A percentile compares a stretch with the other conserved stretches of the same genome.
These are phyloP conservation scores for Acromyrmex charruanus DNA, from an alignment of 1,140 invertebrate genomes.

Conservation along the genomic window DNA sequence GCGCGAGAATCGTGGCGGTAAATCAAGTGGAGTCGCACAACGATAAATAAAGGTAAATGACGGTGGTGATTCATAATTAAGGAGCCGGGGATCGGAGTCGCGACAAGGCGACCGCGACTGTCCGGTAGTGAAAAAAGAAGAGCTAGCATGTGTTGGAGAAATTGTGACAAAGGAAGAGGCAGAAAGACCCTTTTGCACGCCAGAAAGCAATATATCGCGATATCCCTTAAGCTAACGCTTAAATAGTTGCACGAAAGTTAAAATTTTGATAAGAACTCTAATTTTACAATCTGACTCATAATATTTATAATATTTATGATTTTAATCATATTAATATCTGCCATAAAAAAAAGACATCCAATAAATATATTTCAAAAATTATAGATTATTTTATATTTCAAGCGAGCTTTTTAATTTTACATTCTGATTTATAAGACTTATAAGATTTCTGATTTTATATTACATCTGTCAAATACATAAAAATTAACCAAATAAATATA, in stretches of 20 bases:
- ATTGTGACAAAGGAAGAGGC: conserved; percentile 46
- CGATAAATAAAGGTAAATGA: conserved; percentile 76
- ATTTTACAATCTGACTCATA: not conserved
- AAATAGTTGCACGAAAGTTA: not conserved
- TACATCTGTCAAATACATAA: not conserved
- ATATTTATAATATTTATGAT: not conserved
- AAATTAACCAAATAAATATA: not conserved
- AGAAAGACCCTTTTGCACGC: conserved; percentile 35
- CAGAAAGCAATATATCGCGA: conserved; percentile 23
- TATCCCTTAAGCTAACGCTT: not conserved
- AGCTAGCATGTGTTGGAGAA: conserved; percentile 61
- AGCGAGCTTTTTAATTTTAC: not conserved
- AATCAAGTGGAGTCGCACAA: conserved; percentile 72
- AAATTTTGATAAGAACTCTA: not conserved
- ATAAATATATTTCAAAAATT: not conserved
- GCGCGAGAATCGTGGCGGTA: conserved; percentile 72
- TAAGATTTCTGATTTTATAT: not conserved
- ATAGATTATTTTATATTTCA: not conserved
- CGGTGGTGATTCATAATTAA: conserved; percentile 76
- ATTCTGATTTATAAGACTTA: not conserved
- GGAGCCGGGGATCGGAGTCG: conserved; percentile 45
- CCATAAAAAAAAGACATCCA: not conserved
- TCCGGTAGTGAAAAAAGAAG: conserved; percentile 51
- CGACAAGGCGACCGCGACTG: conserved; percentile 46
- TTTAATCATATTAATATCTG: not conserved